Evolutionary conservation across 2,888 invertebrate genomes (phyloP).

Genomic region (Dioctria rufipes): DNA sequence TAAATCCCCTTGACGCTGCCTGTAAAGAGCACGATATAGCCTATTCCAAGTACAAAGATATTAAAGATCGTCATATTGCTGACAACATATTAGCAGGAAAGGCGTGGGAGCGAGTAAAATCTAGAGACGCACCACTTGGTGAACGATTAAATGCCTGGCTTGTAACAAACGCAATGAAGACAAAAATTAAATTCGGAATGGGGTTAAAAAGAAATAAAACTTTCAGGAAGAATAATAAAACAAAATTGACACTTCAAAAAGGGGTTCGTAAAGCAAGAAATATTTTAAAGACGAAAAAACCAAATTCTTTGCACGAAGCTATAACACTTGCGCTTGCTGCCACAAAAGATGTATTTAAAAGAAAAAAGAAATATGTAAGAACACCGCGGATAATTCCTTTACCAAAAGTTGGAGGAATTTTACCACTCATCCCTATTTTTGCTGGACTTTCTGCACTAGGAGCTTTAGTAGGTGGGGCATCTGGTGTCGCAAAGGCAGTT

Average conservation of each 20-base stretch:
- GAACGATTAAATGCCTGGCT: too few relatives aligned
- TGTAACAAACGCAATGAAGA: too few relatives aligned
- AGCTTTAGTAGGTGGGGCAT: not conserved
- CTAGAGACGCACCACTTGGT: too few relatives aligned
- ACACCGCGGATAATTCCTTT: not conserved
- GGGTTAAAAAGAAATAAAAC: not conserved
- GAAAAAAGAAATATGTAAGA: not conserved
- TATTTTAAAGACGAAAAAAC: slow-evolving; percentile 52
- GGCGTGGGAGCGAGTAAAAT: too few relatives aligned
- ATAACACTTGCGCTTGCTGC: slow-evolving; percentile 53
- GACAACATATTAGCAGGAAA: too few relatives aligned
- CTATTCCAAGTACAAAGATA: slow-evolving; percentile 51
- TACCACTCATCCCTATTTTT: slow-evolving; percentile 62
- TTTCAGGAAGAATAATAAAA: too few relatives aligned
- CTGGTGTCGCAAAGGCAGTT: slow-evolving; percentile 56
- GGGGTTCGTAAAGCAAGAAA: slow-evolving; percentile 5
- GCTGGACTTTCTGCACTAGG: slow-evolving; percentile 49
- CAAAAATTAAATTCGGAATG: too few relatives aligned
- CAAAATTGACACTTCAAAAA: slow-evolving; percentile 4
- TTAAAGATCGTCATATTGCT: too few relatives aligned
- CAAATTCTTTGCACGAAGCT: slow-evolving; percentile 55
- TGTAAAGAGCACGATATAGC: slow-evolving; percentile 55
- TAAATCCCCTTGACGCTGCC: too few relatives aligned
- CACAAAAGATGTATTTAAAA: not conserved
- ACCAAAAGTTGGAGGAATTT: slow-evolving; percentile 48